A percentile compares a stretch with the other conserved stretches of the same genome.
Conservation (phyloP, 2,888 invertebrate species). For the Euclidia mi region DNA sequence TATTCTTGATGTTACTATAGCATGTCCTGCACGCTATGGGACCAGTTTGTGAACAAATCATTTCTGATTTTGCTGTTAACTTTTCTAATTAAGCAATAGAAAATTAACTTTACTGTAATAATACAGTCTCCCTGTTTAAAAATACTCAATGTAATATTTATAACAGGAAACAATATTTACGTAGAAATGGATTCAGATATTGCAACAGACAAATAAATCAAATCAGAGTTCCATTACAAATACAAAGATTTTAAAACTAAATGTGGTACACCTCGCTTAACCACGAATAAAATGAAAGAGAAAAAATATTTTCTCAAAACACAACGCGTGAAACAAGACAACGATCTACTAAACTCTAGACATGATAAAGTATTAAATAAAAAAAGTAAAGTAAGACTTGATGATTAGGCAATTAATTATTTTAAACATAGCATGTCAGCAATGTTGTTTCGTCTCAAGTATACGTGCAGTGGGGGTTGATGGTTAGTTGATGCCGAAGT, state of each 20-base stretch:
- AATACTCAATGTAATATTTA: constrained; percentile 45
- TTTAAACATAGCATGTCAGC: not conserved
- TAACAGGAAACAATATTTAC: constrained; percentile 49
- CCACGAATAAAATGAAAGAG: not conserved
- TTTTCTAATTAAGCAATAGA: constrained; percentile 71
- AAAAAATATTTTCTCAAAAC: too few relatives aligned
- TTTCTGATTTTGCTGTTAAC: constrained; percentile 63
- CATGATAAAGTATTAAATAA: too few relatives aligned
- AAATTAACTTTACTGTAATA: constrained; percentile 58
- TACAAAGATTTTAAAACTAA: constrained; percentile 5
- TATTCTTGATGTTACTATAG: constrained; percentile 56
- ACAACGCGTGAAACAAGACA: too few relatives aligned
- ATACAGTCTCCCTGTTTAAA: constrained; percentile 38
- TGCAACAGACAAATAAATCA: constrained; percentile 7
- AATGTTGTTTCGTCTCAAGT: not conserved
- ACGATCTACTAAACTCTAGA: too few relatives aligned
- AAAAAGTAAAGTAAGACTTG: too few relatives aligned
- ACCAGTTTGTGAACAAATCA: constrained; percentile 10
- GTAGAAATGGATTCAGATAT: constrained; percentile 35
- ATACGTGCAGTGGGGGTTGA: not conserved
- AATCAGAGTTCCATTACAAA: constrained; percentile 12
- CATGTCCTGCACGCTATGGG: constrained; percentile 77
- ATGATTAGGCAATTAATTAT: too few relatives aligned
- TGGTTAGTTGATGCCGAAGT: constrained; percentile 66
- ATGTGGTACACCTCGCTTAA: not conserved